phyloP scores from a whole-genome alignment of 2,888 invertebrate species.

The Caenorhabditis sp. region DNA sequence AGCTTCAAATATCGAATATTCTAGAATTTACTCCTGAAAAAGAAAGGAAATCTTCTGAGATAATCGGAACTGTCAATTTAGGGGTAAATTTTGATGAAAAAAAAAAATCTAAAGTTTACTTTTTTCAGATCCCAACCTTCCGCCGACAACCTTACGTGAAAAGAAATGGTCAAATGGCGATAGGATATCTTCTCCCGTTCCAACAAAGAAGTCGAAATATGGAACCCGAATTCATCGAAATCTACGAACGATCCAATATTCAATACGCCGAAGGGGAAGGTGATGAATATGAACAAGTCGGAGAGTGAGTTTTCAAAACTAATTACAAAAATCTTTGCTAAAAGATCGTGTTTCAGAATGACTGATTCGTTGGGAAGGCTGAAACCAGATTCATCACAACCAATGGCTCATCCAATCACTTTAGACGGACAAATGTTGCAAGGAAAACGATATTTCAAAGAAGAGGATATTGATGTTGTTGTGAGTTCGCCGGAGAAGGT shows the following conservation, averaged over 20 bases:
- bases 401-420: conserved; percentile 25
- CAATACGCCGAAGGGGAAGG: conserved; percentile 12
- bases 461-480: conserved; percentile 17
- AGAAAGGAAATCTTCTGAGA: too few relatives aligned
- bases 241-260: conserved; percentile 20
- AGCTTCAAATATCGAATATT: too few relatives aligned
- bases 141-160: conserved; percentile 57
- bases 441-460: conserved; percentile 25
- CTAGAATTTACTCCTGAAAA: too few relatives aligned
- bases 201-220: conserved; percentile 32
- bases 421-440: conserved; percentile 11
- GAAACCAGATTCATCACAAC: conserved; percentile 1
- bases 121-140: conserved; percentile 23
- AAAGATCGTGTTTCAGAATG: background rate
- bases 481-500: background rate
- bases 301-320: conserved; percentile 5
- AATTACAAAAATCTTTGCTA: background rate
- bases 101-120: too few relatives aligned
- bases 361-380: conserved; percentile 4
- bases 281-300: conserved; percentile 3
- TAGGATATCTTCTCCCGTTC: conserved; percentile 48
- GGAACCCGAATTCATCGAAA: conserved; percentile 46
- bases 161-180: conserved; percentile 29
- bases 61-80: too few relatives aligned
- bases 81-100: too few relatives aligned